Base-by-base conservation (phyloP, 2,113 vertebrate species). In the Atherinomorus stipes region DNA sequence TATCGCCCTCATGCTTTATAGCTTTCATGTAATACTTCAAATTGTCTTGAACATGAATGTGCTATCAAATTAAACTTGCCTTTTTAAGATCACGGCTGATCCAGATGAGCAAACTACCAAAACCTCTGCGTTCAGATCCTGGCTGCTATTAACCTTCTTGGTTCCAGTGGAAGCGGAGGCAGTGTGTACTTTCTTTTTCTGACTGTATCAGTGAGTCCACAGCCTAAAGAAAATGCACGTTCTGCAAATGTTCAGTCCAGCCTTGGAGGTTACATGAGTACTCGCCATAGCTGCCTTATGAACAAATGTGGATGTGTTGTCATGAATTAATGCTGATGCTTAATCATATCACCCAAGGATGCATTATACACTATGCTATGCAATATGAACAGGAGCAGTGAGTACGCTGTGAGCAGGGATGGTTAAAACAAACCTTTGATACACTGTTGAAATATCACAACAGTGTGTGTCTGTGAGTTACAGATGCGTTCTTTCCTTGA, bases 301-400 rank as follows among this genome's bases (percentile, higher is more conserved):
- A 77, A 82, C 87, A 85, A 88, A 89, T 85, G 80, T 80, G 74
- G 82, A 71, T 21, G 71, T 64, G 74, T 57, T 67, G 73, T 81
- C 40, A 65, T 58, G 61, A 68, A 76, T 49, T 67, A 50, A 56
- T 68, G 68, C 60, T 12, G 12, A 31, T 52, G 62, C 54, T 80
- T 72, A 42, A 77, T 84, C 74, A 64, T 65, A 52, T 77, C 62
- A 62, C 74, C 56, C 28, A 42, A 15, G 71, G 86, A 78, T 50
- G 82, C 51, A 59, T 64, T 61, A 78, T 64, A 70, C 79, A 38
- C 45, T 13, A 4, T 1, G 22, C 18, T 47, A 59, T 76, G 76
- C 40, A 38, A 21, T 12, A 57, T 71, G 23, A 45, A 63, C 56
- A 10, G 1, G 56, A 59, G 66, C 23, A n/a, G 21, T 15, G 56